Evolutionary conservation across 92 coral and sea anemone genomes (phyloP).

Genomic region (Pocillopora grandis): DNA sequence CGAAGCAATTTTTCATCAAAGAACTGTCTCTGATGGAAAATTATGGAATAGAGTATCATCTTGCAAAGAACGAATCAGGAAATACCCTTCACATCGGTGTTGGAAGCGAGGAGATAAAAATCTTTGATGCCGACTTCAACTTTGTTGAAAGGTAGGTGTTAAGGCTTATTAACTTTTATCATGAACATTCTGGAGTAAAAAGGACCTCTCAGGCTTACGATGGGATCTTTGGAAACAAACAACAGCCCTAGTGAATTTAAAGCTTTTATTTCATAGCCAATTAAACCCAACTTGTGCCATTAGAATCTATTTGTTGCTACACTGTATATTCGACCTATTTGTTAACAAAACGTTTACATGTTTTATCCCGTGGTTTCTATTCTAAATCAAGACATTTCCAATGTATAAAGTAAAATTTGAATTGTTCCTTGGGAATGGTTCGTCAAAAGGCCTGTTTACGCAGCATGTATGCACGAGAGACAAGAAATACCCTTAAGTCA

Average conservation of each 20-base stretch:
- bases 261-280: not conserved
- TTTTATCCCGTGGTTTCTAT: not conserved
- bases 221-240: not conserved
- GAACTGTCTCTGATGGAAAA: conserved; percentile 82
- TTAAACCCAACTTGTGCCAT: not conserved
- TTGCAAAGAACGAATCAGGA: conserved; percentile 74
- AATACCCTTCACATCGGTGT: conserved; percentile 77
- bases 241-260: not conserved
- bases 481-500: not conserved
- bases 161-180: not conserved
- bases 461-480: not conserved
- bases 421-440: not conserved
- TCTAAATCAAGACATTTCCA: conserved; percentile 4
- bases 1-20: conserved; percentile 87
- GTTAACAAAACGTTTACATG: not conserved
- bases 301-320: too few species aligned
- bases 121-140: conserved; percentile 76
- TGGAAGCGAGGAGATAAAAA: conserved; percentile 87
- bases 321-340: too few species aligned
- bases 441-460: not conserved
- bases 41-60: conserved; percentile 91
- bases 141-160: conserved; percentile 76
- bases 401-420: conserved; percentile 7
- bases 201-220: conserved; percentile 8
- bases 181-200: not conserved